A percentile compares a stretch with the other conserved stretches of the same genome.
phyloP scores from a whole-genome alignment of 2,888 invertebrate species.

The Psococerastis gibbosa region DNA sequence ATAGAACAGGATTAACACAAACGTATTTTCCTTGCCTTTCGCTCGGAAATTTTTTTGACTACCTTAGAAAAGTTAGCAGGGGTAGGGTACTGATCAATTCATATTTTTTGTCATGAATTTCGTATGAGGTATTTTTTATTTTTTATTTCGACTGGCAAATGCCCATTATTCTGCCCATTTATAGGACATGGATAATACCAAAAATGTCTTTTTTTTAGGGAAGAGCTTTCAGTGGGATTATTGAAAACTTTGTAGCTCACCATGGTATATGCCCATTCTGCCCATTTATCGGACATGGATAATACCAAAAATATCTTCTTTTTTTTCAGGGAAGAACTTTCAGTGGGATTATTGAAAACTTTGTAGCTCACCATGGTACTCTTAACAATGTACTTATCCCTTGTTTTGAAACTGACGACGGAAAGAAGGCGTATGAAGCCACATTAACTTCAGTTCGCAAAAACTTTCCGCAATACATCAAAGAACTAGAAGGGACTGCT shows the following conservation, averaged over 20 bases:
- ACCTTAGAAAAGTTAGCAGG: too few species aligned
- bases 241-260: slow-evolving; percentile 42
- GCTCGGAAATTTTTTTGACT: too few species aligned
- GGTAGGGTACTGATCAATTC: too few species aligned
- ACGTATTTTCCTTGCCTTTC: too few species aligned
- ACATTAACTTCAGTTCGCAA: slow-evolving; percentile 46
- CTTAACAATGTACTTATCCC: slow-evolving; percentile 49
- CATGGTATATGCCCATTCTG: slow-evolving; percentile 25
- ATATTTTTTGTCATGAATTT: too few species aligned
- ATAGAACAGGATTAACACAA: too few species aligned
- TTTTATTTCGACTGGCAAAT: too few species aligned
- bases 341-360: slow-evolving; percentile 48
- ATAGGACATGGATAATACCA: slow-evolving; percentile 1
- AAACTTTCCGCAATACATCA: slow-evolving; percentile 62
- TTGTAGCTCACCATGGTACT: slow-evolving; percentile 36
- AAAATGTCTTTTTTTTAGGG: slow-evolving; percentile 37
- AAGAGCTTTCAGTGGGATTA: slow-evolving; percentile 52
- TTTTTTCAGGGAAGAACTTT: slow-evolving; percentile 57
- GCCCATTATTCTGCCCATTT: too few species aligned
- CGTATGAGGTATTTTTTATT: too few species aligned
- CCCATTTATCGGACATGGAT: slow-evolving; percentile 11
- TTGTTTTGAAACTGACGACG: slow-evolving; percentile 48
- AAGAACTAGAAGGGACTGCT: slow-evolving; percentile 68
- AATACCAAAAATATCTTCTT: too few species aligned
- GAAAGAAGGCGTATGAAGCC: slow-evolving; percentile 50